Evolutionary conservation across 2,888 invertebrate species (phyloP).

Genomic region (Oasisia sp.): DNA sequence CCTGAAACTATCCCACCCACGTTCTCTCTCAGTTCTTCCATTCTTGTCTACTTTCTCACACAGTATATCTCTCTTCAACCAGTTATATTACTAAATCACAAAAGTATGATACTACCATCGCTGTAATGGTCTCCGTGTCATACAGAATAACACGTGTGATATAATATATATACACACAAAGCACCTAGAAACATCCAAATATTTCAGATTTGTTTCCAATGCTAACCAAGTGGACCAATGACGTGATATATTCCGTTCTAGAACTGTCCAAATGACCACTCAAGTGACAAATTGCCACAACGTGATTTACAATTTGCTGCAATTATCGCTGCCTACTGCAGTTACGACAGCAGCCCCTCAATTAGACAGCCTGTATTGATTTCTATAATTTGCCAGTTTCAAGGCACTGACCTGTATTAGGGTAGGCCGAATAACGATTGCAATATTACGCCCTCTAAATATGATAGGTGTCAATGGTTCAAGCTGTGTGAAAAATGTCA

Average conservation of each 20-base stretch:
- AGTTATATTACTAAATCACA: no score
- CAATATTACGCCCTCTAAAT: not conserved
- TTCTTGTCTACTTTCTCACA: no score
- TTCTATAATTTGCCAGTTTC: constrained; percentile 3
- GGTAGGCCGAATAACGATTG: not conserved
- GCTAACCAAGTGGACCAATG: not conserved
- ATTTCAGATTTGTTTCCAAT: not conserved
- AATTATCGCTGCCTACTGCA: not conserved
- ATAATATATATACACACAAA: no score
- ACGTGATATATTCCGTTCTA: not conserved
- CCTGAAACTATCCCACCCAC: no score
- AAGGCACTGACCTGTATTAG: not conserved
- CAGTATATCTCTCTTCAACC: no score
- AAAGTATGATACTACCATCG: no score
- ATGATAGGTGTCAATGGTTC: not conserved
- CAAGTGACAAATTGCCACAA: not conserved
- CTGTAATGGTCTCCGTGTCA: no score
- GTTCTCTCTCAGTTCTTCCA: no score
- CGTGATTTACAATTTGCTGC: not conserved
- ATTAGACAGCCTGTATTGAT: not conserved
- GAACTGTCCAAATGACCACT: not conserved
- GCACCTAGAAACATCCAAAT: no score
- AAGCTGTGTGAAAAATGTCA: no score
- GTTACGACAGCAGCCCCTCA: not conserved
- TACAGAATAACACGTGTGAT: no score